phyloP scores from a whole-genome alignment of 2,797 vertebrate species.

The Sebastes minor region DNA sequence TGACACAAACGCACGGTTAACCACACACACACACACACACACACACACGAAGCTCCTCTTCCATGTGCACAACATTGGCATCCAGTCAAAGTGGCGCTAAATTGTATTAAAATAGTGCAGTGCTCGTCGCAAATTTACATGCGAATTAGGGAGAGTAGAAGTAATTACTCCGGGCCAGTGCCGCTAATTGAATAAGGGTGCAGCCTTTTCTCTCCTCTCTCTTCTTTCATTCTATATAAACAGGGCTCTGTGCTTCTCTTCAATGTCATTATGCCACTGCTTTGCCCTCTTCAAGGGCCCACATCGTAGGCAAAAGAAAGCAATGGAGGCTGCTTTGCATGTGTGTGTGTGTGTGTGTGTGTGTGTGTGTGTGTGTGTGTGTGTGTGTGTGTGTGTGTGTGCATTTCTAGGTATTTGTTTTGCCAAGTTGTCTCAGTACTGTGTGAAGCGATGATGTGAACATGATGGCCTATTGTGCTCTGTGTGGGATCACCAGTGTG shows the following conservation, averaged over 20 bases:
- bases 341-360: conserved; percentile 1
- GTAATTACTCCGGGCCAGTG: conserved; percentile 80
- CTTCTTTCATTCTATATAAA: conserved; percentile 66
- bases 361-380: too few species aligned
- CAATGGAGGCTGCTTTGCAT: conserved; percentile 15
- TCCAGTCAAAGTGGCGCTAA: conserved; percentile 78
- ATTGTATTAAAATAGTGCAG: conserved; percentile 84
- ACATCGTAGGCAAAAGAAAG: conserved; percentile 35
- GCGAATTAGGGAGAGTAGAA: conserved; percentile 81
- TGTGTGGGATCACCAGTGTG: conserved; percentile 20
- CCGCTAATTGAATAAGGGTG: conserved; percentile 81
- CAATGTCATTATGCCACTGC: conserved; percentile 77
- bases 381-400: background rate
- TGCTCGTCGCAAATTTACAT: conserved; percentile 82
- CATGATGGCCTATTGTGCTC: conserved; percentile 18
- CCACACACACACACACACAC: background rate
- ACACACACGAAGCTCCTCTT: conserved; percentile 39
- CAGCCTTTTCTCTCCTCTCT: conserved; percentile 74
- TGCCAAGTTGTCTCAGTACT: conserved; percentile 10
- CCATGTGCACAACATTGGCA: conserved; percentile 67
- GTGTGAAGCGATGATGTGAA: conserved; percentile 23
- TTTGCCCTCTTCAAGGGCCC: conserved; percentile 71
- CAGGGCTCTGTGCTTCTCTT: conserved; percentile 46
- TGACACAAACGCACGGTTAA: conserved; percentile 32
- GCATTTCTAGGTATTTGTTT: conserved; percentile 33